Evolutionary conservation across 1,140 invertebrate genomes (phyloP), one percentile per base, ranked within the genome.

Genomic region (Bradysia coprophila): DNA sequence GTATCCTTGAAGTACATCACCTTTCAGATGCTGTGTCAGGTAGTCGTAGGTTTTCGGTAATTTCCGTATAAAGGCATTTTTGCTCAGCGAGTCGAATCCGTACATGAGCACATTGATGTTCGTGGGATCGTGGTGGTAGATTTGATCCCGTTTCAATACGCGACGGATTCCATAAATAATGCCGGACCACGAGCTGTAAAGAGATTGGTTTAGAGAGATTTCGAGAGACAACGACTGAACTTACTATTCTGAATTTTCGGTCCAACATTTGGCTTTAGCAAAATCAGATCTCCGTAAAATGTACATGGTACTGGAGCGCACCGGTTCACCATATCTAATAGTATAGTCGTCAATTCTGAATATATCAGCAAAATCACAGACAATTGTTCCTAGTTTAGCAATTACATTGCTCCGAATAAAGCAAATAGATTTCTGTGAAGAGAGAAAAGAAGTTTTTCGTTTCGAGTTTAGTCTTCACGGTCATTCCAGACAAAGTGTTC

Each of bases 51-150:
- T 80, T 47, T 80, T 77, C 2, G 89, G 89, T 37, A 96, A 63
- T 51, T 85, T 82, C 28, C 91, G 67, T 18, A 85, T 78, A 54
- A 92, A 92, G 2, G 81, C 80, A 59, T 89, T 83, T 32, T 80
- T 67, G 0, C 89, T 91, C 0, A 93, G 59, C 0, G 91, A 94
- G 62, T 96, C 92, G 56, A 92, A 86, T 0, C 87, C 89, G 44
- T 91, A 78, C 66, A 94, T 88, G 1, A 93, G 55, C 0, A 95
- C 76, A 54, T 89, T 91, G 15, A 49, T 48, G 46, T 9, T 45
- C 42, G 5, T n/a, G 9, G 28, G 20, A 42, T 16, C n/a, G 31
- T 37, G 21, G 4, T 13, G 20, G 21, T n/a, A 13, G 21, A 2
- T 20, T 11, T 32, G 16, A 16, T 45, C 21, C 19, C 2, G 39